These are phyloP conservation scores for Ficedula albicollis DNA, from an alignment of 2,797 vertebrate genomes.

Conservation along the genomic window DNA sequence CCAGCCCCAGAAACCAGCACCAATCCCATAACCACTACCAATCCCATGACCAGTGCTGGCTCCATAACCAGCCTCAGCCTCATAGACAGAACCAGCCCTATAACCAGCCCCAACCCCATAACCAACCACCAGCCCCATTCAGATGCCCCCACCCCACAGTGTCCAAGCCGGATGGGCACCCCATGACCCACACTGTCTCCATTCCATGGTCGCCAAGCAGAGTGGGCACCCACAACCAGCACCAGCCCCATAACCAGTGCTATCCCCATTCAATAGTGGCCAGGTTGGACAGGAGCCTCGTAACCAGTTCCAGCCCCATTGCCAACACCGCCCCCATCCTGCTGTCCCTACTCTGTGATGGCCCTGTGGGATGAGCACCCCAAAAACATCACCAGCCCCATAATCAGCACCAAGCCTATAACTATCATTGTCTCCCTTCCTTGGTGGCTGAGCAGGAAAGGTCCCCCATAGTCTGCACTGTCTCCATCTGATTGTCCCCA, in stretches of 20 bases:
- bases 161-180: not conserved
- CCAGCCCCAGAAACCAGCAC: not conserved
- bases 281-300: not conserved
- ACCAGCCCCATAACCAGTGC: not conserved
- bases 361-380: not conserved
- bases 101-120: not conserved
- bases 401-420: not conserved
- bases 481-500: not conserved
- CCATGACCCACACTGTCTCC: not conserved
- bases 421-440: not conserved
- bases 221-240: not conserved
- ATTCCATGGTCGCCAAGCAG: not conserved
- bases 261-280: not conserved
- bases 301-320: not conserved
- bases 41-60: not conserved
- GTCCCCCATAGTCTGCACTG: not conserved
- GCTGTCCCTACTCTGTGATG: not conserved
- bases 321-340: fast-evolving
- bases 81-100: not conserved
- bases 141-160: not conserved
- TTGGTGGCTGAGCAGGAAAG: not conserved
- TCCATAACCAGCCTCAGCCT: not conserved
- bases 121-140: not conserved
- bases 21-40: not conserved
- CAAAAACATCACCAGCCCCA: not conserved